A percentile compares a stretch with the other conserved stretches of the same genome.
Conservation (phyloP, 64 coral and sea anemone genomes). For the Montipora foliosa region DNA sequence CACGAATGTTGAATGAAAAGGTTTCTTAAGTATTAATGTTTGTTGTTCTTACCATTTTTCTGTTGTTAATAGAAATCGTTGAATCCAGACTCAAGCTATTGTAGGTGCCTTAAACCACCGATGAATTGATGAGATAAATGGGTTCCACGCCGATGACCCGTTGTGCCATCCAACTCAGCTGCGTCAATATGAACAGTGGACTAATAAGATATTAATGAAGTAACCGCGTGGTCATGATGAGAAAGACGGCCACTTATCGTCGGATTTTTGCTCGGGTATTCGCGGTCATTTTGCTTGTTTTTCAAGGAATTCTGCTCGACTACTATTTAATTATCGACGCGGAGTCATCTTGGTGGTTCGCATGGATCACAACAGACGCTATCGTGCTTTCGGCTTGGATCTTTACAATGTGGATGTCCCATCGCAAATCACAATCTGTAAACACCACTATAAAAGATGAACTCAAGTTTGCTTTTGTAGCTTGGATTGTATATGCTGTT, state of each 20-base stretch:
- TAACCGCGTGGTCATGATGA: constrained; percentile 6
- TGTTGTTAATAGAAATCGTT: no score
- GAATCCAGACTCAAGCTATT: no score
- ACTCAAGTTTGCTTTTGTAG: constrained; percentile 76
- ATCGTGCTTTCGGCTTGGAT: constrained; percentile 74
- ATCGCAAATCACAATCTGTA: constrained; percentile 42
- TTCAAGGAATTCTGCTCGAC: constrained; percentile 73
- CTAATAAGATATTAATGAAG: neutral
- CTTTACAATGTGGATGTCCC: constrained; percentile 74
- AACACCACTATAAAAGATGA: constrained; percentile 51
- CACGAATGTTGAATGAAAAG: no score
- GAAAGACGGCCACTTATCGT: constrained; percentile 54
- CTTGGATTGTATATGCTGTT: constrained; percentile 88
- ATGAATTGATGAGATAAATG: no score
- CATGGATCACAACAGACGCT: constrained; percentile 69
- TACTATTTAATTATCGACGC: constrained; percentile 71
- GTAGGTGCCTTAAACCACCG: no score
- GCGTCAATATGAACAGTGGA: neutral
- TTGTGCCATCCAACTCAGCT: neutral
- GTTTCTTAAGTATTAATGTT: no score
- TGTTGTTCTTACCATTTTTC: no score
- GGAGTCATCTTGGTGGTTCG: constrained; percentile 31
- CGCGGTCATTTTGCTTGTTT: constrained; percentile 41
- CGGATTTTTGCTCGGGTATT: constrained; percentile 68
- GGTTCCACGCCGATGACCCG: no score